Evolutionary conservation across 2,797 vertebrate genomes (phyloP).

Genomic region (Pseudochromis fuscus): DNA sequence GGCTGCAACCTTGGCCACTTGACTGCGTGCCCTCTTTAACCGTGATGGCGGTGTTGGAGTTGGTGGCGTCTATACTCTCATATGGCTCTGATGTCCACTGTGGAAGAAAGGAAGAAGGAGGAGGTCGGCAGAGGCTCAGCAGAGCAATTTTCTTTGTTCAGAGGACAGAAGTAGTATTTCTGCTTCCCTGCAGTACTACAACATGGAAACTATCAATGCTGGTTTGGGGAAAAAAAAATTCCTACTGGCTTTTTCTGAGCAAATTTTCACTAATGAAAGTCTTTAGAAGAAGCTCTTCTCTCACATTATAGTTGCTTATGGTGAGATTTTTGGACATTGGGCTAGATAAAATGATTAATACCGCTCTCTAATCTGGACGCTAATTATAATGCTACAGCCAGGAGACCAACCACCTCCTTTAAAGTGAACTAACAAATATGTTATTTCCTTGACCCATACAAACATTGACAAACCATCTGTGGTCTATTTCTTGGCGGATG

Average conservation of each 20-base stretch:
- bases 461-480: neutral
- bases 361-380: neutral
- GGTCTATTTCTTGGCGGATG: neutral
- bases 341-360: neutral
- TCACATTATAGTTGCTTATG: neutral
- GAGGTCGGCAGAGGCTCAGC: neutral
- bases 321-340: neutral
- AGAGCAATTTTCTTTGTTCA: neutral
- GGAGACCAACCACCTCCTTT: neutral
- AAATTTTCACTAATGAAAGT: neutral
- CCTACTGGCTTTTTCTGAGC: neutral
- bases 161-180: neutral
- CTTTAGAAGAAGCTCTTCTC: too few species aligned
- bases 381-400: neutral
- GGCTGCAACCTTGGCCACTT: constrained; percentile 69
- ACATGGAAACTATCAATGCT: neutral
- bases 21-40: constrained; percentile 75
- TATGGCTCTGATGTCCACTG: constrained; percentile 92
- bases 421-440: neutral
- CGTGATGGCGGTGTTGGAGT: constrained; percentile 62
- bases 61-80: constrained; percentile 83
- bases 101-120: constrained; percentile 15
- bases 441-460: neutral
- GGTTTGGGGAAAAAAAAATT: too few species aligned
- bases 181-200: neutral